Conservation (phyloP, 2,797 vertebrate species). For the Crax fasciolata region DNA sequence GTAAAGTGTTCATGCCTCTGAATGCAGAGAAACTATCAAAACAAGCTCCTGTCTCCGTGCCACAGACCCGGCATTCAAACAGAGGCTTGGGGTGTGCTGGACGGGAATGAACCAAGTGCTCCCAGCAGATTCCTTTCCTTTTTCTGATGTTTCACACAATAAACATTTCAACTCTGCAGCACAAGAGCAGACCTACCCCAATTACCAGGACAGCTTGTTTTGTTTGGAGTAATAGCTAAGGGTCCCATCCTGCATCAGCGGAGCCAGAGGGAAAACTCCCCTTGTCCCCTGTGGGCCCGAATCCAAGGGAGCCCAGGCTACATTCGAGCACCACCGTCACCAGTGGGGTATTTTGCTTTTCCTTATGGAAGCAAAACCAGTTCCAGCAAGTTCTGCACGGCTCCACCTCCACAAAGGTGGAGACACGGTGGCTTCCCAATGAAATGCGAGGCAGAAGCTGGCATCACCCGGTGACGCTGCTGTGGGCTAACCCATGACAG, state of each 20-base stretch:
- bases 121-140: conserved; percentile 72
- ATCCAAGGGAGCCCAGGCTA: neutral
- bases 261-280: conserved; percentile 1
- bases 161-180: conserved; percentile 56
- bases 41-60: conserved; percentile 75
- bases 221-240: conserved; percentile 51
- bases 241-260: neutral
- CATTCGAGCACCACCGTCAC: neutral
- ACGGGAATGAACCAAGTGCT: conserved; percentile 68
- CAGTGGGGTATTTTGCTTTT: neutral
- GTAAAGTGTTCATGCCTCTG: conserved; percentile 79
- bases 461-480: neutral
- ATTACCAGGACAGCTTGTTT: conserved; percentile 65
- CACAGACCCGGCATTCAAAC: conserved; percentile 78
- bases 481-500: neutral
- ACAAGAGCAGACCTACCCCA: conserved; percentile 24
- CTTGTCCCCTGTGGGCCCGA: neutral
- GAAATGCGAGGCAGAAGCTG: neutral
- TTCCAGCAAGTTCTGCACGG: neutral
- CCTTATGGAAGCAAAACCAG: conserved; percentile 12
- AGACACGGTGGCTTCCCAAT: neutral
- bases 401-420: conserved; percentile 57
- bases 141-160: conserved; percentile 70
- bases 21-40: conserved; percentile 79
- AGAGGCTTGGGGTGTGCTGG: neutral